Base-by-base conservation (phyloP, 2,113 vertebrate genomes). In the Colaptes auratus region DNA sequence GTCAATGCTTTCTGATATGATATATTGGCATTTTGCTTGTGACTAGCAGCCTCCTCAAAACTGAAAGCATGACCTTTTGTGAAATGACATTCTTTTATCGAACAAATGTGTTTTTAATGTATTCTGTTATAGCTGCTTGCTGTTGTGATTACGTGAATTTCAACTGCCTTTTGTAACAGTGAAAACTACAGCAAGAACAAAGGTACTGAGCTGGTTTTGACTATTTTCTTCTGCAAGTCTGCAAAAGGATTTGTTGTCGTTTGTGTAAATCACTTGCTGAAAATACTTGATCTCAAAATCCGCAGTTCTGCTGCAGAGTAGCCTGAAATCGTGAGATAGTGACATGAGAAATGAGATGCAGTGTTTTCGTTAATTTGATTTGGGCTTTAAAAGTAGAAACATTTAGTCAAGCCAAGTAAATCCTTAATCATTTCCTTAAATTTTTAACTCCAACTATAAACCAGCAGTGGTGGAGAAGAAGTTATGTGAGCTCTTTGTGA, bases 31-130 rank as follows among this genome's bases (percentile, higher is more conserved):
- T 95, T 95, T 96, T 86, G 59, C 71, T 92, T 87, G 84, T 92
- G 87, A 91, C 79, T 86, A 88, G 82, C 85, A 80, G 75, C 59
- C 76, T 77, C 15, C 88, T 89, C 79, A 86, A 87, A 93, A 89
- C 91, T 80, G 87, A 88, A 93, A 91, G 85, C 72, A 31, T 83
- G 94, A 95, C 93, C 95, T 96, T 96, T 95, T 63, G 60, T 67
- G 79, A 95, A 96, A 91, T 91, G 89, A 60, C 88, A 85, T 88
- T 85, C 42, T 89, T 89, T 86, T 92, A 89, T 93, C 91, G 91
- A 95, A 81, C 85, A 92, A 92, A 93, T 93, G 91, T 82, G 88
- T 0, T 76, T 93, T 92, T 89, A 91, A 89, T 93, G 71, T 67
- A 81, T 92, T 96, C 82, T 89, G 75, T 71, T 92, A 56, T 86